A percentile compares a stretch with the other conserved stretches of the same genome.
Conservation (phyloP, 2,113 vertebrate genomes). For the Saimiri boliviensis region DNA sequence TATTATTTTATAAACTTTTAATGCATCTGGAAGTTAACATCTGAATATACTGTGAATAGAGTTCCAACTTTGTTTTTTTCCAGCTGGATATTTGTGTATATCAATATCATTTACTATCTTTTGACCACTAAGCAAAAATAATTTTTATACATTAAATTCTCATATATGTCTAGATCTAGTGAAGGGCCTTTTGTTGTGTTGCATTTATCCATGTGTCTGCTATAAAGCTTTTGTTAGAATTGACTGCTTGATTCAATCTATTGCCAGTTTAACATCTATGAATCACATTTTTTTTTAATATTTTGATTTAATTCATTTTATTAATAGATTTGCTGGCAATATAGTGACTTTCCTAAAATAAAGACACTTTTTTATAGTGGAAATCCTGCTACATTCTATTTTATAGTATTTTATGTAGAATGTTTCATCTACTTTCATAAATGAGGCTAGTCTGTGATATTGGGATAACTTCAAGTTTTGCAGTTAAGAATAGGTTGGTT, state of each 20-base stretch:
- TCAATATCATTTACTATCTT: background rate
- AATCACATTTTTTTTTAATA: background rate
- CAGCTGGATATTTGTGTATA: background rate
- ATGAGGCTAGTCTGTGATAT: background rate
- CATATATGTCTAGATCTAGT: background rate
- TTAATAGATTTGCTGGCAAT: background rate
- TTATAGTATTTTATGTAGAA: background rate
- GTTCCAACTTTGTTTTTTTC: background rate
- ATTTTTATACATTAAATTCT: background rate
- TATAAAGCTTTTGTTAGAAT: background rate
- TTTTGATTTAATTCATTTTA: background rate
- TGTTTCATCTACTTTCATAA: background rate
- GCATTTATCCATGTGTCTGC: background rate
- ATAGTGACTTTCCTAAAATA: background rate
- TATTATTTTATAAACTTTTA: background rate
- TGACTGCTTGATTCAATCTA: background rate
- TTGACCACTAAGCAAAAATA: background rate
- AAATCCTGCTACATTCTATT: background rate
- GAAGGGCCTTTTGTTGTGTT: background rate
- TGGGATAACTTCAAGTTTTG: background rate
- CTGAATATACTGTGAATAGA: background rate
- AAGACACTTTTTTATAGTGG: background rate
- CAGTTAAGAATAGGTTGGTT: background rate
- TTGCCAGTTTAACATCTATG: background rate
- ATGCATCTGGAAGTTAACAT: background rate